Conservation (phyloP, 2,113 vertebrate species). For the Neogobius melanostomus region DNA sequence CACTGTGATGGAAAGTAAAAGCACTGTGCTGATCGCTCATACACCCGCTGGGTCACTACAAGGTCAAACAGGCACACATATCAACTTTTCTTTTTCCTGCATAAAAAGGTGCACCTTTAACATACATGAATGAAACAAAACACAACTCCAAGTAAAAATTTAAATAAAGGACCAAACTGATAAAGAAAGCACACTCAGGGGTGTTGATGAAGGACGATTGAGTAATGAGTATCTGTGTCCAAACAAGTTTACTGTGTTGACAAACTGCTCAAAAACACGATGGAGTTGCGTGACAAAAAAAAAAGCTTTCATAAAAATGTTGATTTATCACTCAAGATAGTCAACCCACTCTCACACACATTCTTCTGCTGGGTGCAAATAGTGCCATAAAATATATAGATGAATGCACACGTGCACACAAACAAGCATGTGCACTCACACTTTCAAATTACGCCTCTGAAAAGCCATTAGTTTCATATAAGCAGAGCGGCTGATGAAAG, state of each 20-base stretch:
- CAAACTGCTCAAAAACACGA: constrained; percentile 8
- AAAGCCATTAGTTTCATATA: constrained; percentile 71
- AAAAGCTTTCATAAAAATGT: constrained; percentile 52
- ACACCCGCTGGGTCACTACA: no score
- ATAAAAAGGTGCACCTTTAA: no score
- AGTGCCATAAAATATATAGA: constrained; percentile 59
- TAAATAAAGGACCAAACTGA: no score
- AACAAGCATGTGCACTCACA: constrained; percentile 31
- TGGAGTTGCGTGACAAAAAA: constrained; percentile 32
- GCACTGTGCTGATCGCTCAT: no score
- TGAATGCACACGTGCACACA: constrained; percentile 48
- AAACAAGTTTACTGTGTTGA: not conserved
- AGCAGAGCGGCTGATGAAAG: constrained; percentile 74
- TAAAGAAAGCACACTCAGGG: no score
- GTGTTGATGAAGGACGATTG: no score
- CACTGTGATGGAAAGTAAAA: no score
- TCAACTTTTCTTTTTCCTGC: no score
- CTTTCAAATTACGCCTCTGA: constrained; percentile 51
- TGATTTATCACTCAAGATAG: constrained; percentile 43
- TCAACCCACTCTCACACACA: constrained; percentile 14
- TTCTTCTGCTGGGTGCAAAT: constrained; percentile 34
- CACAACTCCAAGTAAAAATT: no score
- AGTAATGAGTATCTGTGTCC: not conserved
- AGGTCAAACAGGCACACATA: no score
- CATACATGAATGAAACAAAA: no score